Conservation (phyloP, 2,888 invertebrate species). For the Teleogryllus oceanicus region DNA sequence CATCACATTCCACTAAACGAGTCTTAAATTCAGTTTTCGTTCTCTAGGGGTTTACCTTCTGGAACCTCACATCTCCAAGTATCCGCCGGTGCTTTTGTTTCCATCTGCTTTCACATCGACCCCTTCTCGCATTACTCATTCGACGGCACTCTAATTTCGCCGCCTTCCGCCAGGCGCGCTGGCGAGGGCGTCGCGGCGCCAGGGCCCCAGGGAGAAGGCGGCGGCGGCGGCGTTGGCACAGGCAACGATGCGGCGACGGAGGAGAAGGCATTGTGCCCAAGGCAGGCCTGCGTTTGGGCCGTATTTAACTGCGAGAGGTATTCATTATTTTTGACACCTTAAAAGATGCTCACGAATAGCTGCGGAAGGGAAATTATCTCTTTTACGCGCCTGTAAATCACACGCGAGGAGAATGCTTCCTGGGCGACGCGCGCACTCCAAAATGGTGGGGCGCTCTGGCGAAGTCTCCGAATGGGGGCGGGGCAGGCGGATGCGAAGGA, state of each 20-base stretch:
- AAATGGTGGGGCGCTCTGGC: too few species aligned
- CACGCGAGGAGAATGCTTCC: neutral
- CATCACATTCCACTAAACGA: too few species aligned
- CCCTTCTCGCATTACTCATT: neutral
- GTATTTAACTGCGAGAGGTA: conserved; percentile 18
- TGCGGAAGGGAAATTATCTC: conserved; percentile 10
- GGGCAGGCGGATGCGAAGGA: too few species aligned
- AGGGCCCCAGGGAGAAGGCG: neutral
- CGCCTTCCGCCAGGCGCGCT: neutral
- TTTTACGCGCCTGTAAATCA: conserved; percentile 18
- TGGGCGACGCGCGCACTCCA: neutral
- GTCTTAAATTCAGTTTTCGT: too few species aligned
- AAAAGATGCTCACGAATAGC: conserved; percentile 18
- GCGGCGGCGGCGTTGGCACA: neutral
- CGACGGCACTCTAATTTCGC: neutral
- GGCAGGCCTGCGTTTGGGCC: neutral
- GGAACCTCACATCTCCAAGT: too few species aligned
- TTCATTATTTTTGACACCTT: conserved; percentile 7
- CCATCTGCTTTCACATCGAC: neutral
- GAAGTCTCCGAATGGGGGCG: too few species aligned
- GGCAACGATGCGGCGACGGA: neutral
- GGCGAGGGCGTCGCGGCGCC: neutral
- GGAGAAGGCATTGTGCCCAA: neutral
- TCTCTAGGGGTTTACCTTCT: too few species aligned
- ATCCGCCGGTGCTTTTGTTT: neutral